Evolutionary conservation across 2,113 vertebrate genomes (phyloP).

Genomic region (Cranoglanis bouderius): DNA sequence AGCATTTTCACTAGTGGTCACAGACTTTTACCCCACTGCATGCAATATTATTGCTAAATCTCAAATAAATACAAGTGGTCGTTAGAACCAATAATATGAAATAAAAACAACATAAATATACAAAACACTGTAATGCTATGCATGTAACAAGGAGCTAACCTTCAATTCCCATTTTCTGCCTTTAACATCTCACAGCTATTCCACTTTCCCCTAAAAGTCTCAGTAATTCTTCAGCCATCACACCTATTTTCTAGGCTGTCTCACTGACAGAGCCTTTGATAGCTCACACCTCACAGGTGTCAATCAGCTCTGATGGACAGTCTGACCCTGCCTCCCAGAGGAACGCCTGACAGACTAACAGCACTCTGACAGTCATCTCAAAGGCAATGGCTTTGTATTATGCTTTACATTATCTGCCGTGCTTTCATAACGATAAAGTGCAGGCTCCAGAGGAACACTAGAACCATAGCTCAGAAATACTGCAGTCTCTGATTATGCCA

Average conservation of each 20-base stretch:
- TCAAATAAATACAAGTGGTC: neutral
- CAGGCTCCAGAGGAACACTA: slow-evolving; percentile 51
- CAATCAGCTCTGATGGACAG: slow-evolving; percentile 59
- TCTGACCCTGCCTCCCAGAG: slow-evolving; percentile 54
- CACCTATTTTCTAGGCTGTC: slow-evolving; percentile 58
- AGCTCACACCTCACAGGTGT: slow-evolving; percentile 57
- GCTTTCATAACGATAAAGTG: slow-evolving; percentile 53
- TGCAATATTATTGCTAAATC: neutral
- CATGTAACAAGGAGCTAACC: slow-evolving; percentile 22
- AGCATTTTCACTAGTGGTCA: neutral
- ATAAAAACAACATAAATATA: neutral
- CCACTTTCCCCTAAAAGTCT: slow-evolving; percentile 40
- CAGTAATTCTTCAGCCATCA: slow-evolving; percentile 52
- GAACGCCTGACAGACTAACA: slow-evolving; percentile 57
- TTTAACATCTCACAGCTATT: slow-evolving; percentile 35
- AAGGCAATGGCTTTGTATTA: slow-evolving; percentile 56
- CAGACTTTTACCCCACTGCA: neutral
- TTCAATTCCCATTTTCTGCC: slow-evolving; percentile 42
- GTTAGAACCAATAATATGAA: neutral
- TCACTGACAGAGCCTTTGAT: slow-evolving; percentile 56
- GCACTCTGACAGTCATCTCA: slow-evolving; percentile 58
- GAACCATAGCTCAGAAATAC: slow-evolving; percentile 59
- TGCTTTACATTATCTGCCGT: slow-evolving; percentile 57
- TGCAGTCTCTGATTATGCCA: slow-evolving; percentile 72
- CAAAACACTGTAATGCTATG: neutral